Base-by-base conservation (phyloP, 2,113 vertebrate genomes). In the Ursus arctos region DNA sequence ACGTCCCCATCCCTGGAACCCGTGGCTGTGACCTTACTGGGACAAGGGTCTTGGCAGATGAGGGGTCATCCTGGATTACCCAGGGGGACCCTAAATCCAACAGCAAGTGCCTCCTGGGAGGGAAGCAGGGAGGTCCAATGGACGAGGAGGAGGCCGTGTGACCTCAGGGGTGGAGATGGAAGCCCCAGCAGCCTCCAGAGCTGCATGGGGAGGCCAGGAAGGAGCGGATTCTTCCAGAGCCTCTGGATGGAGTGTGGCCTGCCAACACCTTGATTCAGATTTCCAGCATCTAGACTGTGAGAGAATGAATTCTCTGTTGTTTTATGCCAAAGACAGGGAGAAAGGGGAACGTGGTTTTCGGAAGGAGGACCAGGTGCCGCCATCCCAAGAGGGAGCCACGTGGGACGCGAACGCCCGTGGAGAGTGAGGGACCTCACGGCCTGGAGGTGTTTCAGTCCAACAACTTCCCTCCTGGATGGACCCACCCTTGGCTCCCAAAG, bases 1-100 rank as follows among this genome's bases (percentile, higher is more conserved):
- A 4, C 2, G 4, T 14, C 36, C 31, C 22, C 5, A 19, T 14
- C 51, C 7, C 80, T 28, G 18, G 49, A 24, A 0, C 47, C 13
- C 0, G 7, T 2, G 55, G 24, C 21, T 0, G 24, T 3, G 31
- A 4, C 12, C 33, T 15, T 13, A 13, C 21, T 2, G n/a, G 77
- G 77, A 63, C 24, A 21, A 76, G 43, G 72, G 43, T 76, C 85
- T 36, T 22, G 14, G 36, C 11, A 57, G 40, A 18, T 4, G 33
- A 43, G 33, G 53, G 63, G 31, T 28, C 22, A 19, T 31, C 69
- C 40, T 15, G 21, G 53, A 51, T 11, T 11, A 6, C 53, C 33
- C 9, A 11, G 1, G 4, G 16, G 61, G 40, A 43, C 43, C 43
- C 69, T 28, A 11, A 63, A 11, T 63, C 61, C 12, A 63, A 63